These are phyloP conservation scores for Dolichopus griseipennis DNA, from an alignment of 2,888 invertebrate species.

Conservation along the genomic window DNA sequence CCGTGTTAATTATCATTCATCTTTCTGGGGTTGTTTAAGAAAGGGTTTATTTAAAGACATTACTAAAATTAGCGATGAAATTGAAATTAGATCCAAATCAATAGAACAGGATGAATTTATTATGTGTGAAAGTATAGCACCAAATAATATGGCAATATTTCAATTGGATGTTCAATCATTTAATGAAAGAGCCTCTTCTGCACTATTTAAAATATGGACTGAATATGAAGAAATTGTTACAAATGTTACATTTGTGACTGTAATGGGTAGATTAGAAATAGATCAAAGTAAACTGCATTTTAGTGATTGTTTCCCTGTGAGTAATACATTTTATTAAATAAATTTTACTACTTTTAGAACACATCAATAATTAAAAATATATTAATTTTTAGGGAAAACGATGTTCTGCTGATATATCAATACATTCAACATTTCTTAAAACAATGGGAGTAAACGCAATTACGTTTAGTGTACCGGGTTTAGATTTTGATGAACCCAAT, in stretches of 20 bases:
- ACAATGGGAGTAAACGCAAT: constrained; percentile 60
- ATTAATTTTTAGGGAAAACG: constrained; percentile 56
- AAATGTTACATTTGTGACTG: constrained; percentile 66
- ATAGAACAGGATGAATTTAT: constrained; percentile 22
- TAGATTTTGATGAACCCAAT: constrained; percentile 47
- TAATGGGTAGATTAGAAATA: constrained; percentile 62
- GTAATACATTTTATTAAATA: constrained; percentile 30
- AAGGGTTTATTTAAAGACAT: constrained; percentile 18
- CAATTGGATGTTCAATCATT: constrained; percentile 60
- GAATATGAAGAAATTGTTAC: constrained; percentile 59
- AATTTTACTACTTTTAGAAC: not conserved
- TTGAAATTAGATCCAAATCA: not conserved
- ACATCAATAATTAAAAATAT: not conserved
- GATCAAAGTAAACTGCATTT: constrained; percentile 60
- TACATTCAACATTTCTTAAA: constrained; percentile 72
- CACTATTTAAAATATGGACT: constrained; percentile 64
- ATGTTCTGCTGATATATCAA: constrained; percentile 64
- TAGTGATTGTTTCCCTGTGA: constrained; percentile 72
- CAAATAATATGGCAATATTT: constrained; percentile 44
- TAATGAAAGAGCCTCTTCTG: constrained; percentile 57
- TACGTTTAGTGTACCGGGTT: constrained; percentile 52
- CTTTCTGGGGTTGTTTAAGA: constrained; percentile 52
- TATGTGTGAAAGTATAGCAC: constrained; percentile 29
- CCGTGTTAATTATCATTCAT: constrained; percentile 33
- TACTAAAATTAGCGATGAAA: constrained; percentile 12